Evolutionary conservation across 1,140 invertebrate species (phyloP).

Genomic region (Drosophila biarmipes): DNA sequence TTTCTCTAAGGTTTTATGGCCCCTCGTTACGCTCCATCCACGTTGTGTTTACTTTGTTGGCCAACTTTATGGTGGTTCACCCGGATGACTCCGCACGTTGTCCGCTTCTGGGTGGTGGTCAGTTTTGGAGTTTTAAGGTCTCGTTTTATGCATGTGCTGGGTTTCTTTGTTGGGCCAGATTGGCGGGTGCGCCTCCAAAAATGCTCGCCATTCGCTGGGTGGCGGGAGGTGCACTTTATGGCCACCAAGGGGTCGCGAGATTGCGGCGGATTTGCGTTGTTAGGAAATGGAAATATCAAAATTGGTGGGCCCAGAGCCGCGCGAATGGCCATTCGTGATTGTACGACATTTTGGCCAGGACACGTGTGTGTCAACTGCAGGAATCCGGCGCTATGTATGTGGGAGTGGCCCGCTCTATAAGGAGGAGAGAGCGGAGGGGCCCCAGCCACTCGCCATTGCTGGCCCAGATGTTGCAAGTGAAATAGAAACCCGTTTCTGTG

Average conservation of each 20-base stretch:
- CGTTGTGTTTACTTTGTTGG: slow-evolving; percentile 61
- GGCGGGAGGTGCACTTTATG: slow-evolving; percentile 70
- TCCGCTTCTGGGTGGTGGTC: slow-evolving; percentile 62
- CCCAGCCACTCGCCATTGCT: slow-evolving; percentile 43
- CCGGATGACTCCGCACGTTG: slow-evolving; percentile 59
- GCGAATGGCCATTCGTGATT: slow-evolving; percentile 41
- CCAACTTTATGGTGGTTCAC: slow-evolving; percentile 59
- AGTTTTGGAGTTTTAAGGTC: slow-evolving; percentile 59
- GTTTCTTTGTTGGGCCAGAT: slow-evolving; percentile 33
- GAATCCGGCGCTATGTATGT: slow-evolving; percentile 14
- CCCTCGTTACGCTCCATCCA: slow-evolving; percentile 36
- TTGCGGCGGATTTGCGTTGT: slow-evolving; percentile 47
- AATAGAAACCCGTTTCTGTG: slow-evolving; percentile 61
- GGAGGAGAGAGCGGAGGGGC: neutral
- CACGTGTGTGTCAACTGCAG: slow-evolving; percentile 30
- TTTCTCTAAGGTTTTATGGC: slow-evolving; percentile 51
- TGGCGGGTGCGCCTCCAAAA: slow-evolving; percentile 30
- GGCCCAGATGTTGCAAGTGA: slow-evolving; percentile 67
- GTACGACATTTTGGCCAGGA: slow-evolving; percentile 41
- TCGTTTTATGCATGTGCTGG: slow-evolving; percentile 62
- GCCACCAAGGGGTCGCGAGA: slow-evolving; percentile 25
- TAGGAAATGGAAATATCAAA: slow-evolving; percentile 52
- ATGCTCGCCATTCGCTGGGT: slow-evolving; percentile 50
- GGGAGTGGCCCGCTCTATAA: slow-evolving; percentile 13
- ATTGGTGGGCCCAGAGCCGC: slow-evolving; percentile 21